Conservation (phyloP, 2,888 invertebrate genomes). For the Xestia rhomboidea region DNA sequence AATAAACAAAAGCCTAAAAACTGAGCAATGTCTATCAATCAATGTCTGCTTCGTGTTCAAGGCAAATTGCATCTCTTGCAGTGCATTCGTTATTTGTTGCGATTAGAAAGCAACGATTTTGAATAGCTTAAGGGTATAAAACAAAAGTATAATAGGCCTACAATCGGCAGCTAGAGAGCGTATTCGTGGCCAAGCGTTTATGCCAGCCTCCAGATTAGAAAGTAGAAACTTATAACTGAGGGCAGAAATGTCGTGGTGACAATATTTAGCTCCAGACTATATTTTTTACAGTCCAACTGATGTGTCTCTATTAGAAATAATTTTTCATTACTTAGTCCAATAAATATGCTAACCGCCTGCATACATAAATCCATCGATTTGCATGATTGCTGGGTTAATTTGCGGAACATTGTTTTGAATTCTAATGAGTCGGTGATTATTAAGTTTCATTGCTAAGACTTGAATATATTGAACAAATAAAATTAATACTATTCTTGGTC, state of each 20-base stretch:
- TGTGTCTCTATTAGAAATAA: conserved; percentile 2
- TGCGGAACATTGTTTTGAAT: conserved; percentile 61
- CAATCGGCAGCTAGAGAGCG: conserved; percentile 82
- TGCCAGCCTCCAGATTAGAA: conserved; percentile 84
- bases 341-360: conserved; percentile 47
- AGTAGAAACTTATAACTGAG: conserved; percentile 82
- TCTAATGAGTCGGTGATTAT: conserved; percentile 65
- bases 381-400: conserved; percentile 69
- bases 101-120: conserved; percentile 82
- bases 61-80: conserved; percentile 37
- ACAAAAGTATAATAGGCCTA: conserved; percentile 83
- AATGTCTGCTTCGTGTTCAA: conserved; percentile 15
- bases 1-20: conserved; percentile 5
- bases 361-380: conserved; percentile 55
- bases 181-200: conserved; percentile 82
- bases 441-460: conserved; percentile 46
- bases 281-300: conserved; percentile 44
- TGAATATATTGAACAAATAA: conserved; percentile 51
- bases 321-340: conserved; percentile 27
- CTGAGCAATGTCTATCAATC: conserved; percentile 11
- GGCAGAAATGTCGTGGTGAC: conserved; percentile 73
- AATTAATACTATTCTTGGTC: conserved; percentile 53
- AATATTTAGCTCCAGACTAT: conserved; percentile 63
- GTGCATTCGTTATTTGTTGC: conserved; percentile 69
- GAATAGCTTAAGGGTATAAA: conserved; percentile 79